Evolutionary conservation across 2,888 invertebrate species (phyloP).

Genomic region (Parnassius orleans): DNA sequence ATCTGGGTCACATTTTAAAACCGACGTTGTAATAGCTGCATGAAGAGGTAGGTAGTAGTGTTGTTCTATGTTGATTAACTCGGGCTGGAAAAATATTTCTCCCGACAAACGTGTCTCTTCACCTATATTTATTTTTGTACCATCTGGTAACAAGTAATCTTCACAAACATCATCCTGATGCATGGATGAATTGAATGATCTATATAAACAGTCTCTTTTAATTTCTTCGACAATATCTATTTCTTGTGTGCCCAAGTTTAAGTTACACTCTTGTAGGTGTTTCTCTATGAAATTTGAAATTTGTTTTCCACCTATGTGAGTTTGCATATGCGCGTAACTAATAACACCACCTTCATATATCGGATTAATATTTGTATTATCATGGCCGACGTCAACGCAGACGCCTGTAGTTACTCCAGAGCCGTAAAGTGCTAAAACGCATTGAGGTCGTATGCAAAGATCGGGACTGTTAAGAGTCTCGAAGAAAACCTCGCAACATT

Average conservation of each 20-base stretch:
- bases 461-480: slow-evolving; percentile 61
- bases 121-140: slow-evolving; percentile 48
- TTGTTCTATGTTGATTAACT: slow-evolving; percentile 37
- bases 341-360: slow-evolving; percentile 62
- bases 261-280: slow-evolving; percentile 38
- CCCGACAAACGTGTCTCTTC: slow-evolving; percentile 52
- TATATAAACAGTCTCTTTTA: slow-evolving; percentile 42
- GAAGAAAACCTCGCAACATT: slow-evolving; percentile 65
- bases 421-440: slow-evolving; percentile 57
- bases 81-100: slow-evolving; percentile 58
- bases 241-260: slow-evolving; percentile 36
- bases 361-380: slow-evolving; percentile 51
- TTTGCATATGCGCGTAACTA: slow-evolving; percentile 53
- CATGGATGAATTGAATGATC: slow-evolving; percentile 43
- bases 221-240: slow-evolving; percentile 43
- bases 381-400: slow-evolving; percentile 61
- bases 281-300: slow-evolving; percentile 44
- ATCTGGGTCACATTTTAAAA: slow-evolving; percentile 54
- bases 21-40: slow-evolving; percentile 42
- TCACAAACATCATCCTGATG: slow-evolving; percentile 34
- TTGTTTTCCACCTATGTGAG: slow-evolving; percentile 47
- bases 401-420: slow-evolving; percentile 61
- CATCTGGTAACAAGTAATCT: slow-evolving; percentile 45
- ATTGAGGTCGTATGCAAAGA: slow-evolving; percentile 57
- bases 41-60: slow-evolving; percentile 44